A percentile compares a stretch with the other conserved stretches of the same genome.
phyloP scores from a whole-genome alignment of 2,113 vertebrate genomes.

The Lepisosteus oculatus region DNA sequence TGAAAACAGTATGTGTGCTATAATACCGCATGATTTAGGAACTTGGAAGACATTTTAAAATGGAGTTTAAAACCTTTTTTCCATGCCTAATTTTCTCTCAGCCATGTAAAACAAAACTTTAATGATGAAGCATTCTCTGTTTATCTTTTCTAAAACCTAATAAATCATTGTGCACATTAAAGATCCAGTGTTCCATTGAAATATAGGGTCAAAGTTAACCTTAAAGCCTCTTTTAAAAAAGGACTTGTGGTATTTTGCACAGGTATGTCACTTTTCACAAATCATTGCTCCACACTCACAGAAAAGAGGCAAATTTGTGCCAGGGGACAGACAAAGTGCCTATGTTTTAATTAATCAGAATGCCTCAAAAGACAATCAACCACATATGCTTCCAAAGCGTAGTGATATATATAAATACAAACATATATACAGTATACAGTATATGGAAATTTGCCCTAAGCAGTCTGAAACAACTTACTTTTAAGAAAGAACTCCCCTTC shows the following conservation, averaged over 20 bases:
- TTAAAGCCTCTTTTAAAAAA: constrained; percentile 41
- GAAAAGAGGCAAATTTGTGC: neutral
- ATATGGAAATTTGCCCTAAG: neutral
- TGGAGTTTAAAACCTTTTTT: no score
- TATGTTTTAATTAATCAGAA: neutral
- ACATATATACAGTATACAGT: no score
- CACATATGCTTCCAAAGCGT: neutral
- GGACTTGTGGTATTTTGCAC: constrained; percentile 49
- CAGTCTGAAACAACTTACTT: neutral
- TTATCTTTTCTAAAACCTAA: constrained; percentile 1
- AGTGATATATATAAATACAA: neutral
- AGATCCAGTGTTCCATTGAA: constrained; percentile 10
- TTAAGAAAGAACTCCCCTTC: no score
- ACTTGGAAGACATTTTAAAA: no score
- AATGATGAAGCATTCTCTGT: neutral
- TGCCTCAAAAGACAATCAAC: neutral
- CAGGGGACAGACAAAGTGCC: constrained; percentile 24
- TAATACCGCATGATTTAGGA: no score
- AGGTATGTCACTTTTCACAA: constrained; percentile 50
- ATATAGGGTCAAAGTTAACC: constrained; percentile 32
- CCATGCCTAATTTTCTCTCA: no score
- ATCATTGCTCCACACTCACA: constrained; percentile 33
- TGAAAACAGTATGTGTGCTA: no score
- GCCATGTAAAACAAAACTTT: no score
- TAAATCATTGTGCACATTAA: neutral